A percentile compares a stretch with the other conserved stretches of the same genome.
Conservation (phyloP, 2,113 vertebrate genomes). For the Heteronetta atricapilla region DNA sequence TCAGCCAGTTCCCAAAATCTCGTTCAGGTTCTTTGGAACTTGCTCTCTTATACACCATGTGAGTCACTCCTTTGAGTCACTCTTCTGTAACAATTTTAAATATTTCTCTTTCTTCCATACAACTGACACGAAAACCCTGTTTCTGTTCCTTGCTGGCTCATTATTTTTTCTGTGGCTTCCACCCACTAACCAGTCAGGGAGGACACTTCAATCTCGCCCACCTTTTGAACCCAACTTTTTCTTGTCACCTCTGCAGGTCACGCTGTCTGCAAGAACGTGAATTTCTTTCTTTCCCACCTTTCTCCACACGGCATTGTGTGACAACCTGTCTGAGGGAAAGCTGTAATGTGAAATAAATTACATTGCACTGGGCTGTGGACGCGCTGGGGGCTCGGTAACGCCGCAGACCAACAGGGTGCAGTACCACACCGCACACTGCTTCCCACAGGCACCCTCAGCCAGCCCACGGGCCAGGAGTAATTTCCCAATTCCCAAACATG, state of each 20-base stretch:
- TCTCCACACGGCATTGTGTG: not conserved
- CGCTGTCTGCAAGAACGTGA: not conserved
- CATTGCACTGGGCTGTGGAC: not conserved
- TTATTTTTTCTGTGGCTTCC: not conserved
- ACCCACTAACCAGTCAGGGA: not conserved
- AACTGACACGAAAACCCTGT: not conserved
- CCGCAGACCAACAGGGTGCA: slow-evolving; percentile 71
- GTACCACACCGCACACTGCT: slow-evolving; percentile 32
- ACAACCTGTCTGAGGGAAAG: not conserved
- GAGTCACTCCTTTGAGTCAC: not conserved
- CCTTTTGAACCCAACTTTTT: not conserved
- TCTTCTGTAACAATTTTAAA: not conserved
- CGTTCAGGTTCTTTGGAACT: not conserved
- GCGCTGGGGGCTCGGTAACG: not conserved
- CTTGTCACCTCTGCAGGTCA: not conserved
- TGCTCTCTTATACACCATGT: not conserved
- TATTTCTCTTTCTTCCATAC: not conserved
- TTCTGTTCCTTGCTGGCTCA: not conserved
- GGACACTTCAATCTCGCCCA: not conserved
- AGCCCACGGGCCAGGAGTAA: not conserved
- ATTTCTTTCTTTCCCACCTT: not conserved
- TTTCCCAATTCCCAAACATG: slow-evolving; percentile 17
- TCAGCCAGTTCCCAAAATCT: not conserved
- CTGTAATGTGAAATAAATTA: not conserved
- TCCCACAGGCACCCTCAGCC: not conserved